Conservation (phyloP, 1,140 invertebrate species). For the Polypedilum vanderplanki region DNA sequence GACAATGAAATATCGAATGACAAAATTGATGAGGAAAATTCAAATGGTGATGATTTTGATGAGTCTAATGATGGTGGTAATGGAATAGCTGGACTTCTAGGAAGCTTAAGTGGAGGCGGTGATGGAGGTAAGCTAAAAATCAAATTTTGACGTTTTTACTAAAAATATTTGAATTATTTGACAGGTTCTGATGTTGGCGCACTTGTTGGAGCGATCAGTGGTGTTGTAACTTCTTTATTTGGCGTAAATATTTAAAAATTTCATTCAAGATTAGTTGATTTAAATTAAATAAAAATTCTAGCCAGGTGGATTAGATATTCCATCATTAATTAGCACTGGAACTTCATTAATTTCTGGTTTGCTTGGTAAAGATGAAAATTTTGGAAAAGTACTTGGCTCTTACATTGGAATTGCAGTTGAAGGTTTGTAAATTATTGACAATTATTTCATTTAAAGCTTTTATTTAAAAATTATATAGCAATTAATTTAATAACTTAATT, state of each 20-base stretch:
- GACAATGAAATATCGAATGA: slow-evolving; percentile 34
- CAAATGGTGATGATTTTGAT: neutral
- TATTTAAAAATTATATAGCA: neutral
- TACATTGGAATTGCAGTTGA: slow-evolving; percentile 46
- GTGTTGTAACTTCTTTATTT: slow-evolving; percentile 45
- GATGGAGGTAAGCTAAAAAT: neutral
- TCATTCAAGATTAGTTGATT: neutral
- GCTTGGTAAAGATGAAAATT: slow-evolving; percentile 45
- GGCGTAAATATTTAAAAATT: slow-evolving; percentile 42
- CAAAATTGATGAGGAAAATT: slow-evolving; percentile 28
- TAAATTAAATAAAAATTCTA: slow-evolving; percentile 31
- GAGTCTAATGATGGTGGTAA: slow-evolving; percentile 35
- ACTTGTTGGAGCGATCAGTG: slow-evolving; percentile 44
- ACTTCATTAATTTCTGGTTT: slow-evolving; percentile 42
- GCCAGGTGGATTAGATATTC: slow-evolving; percentile 44
- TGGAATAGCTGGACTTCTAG: slow-evolving; percentile 46
- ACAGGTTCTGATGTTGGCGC: slow-evolving; percentile 43
- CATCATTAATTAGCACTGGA: slow-evolving; percentile 39
- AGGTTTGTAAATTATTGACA: slow-evolving; percentile 34
- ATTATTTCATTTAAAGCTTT: neutral
- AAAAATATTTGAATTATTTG: neutral
- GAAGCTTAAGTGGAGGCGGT: slow-evolving; percentile 46
- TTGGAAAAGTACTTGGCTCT: slow-evolving; percentile 46
- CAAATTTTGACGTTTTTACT: too few relatives aligned
- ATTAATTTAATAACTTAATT: neutral